A percentile compares a stretch with the other conserved stretches of the same genome.
Conservation (phyloP, 2,888 invertebrate species). For the Callosobruchus maculatus region DNA sequence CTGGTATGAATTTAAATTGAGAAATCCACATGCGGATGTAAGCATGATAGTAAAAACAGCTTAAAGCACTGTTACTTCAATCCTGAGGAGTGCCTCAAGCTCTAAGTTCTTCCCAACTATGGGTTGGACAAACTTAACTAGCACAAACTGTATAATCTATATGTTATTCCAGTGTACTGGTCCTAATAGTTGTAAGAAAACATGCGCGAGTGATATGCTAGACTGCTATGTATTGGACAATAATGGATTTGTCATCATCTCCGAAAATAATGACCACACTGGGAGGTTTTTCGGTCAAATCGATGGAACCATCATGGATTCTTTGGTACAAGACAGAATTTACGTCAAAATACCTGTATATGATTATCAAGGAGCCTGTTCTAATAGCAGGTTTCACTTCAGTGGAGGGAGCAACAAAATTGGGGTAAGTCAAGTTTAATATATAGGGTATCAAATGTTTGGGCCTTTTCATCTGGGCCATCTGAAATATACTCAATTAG, state of each 20-base stretch:
- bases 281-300: constrained; percentile 93
- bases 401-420: constrained; percentile 53
- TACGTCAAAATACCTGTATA: constrained; percentile 84
- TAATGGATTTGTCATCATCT: constrained; percentile 90
- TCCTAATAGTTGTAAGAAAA: constrained; percentile 71
- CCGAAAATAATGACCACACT: constrained; percentile 80
- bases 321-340: constrained; percentile 83
- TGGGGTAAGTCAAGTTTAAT: constrained; percentile 33
- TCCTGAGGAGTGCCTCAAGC: too few relatives aligned
- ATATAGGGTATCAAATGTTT: too few relatives aligned
- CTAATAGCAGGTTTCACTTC: constrained; percentile 63
- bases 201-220: constrained; percentile 80
- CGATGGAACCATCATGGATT: constrained; percentile 92
- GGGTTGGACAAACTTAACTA: too few relatives aligned
- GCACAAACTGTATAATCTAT: not conserved
- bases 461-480: too few relatives aligned
- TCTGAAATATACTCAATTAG: too few relatives aligned
- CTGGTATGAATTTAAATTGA: too few relatives aligned
- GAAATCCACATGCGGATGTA: too few relatives aligned
- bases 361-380: constrained; percentile 87
- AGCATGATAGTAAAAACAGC: too few relatives aligned
- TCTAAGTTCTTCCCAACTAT: too few relatives aligned
- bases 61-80: too few relatives aligned
- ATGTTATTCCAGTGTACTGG: constrained; percentile 63
- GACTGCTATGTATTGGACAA: constrained; percentile 94